These are phyloP conservation scores for Hypsopygia costalis DNA, from an alignment of 2,888 invertebrate species.

Conservation along the genomic window DNA sequence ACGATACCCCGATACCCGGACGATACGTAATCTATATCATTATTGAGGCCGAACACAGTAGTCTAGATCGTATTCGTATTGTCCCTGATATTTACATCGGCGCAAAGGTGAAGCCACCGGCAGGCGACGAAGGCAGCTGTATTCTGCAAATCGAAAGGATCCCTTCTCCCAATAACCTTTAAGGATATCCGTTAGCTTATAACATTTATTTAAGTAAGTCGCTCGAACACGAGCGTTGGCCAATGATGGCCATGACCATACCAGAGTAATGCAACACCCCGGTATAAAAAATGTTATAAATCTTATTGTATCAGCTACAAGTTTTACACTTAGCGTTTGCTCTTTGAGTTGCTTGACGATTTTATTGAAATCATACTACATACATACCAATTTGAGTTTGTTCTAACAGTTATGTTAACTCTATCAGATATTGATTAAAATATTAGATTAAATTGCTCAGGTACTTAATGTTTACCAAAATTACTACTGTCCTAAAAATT, in stretches of 20 bases:
- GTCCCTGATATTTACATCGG: slow-evolving; percentile 44
- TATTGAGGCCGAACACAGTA: slow-evolving; percentile 34
- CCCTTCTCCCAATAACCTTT: slow-evolving; percentile 35
- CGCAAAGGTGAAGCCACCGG: slow-evolving; percentile 31
- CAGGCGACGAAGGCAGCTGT: slow-evolving; percentile 16
- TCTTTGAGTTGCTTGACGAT: no score
- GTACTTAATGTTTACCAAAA: no score
- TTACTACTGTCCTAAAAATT: no score
- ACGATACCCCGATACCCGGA: slow-evolving; percentile 11
- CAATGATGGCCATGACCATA: slow-evolving; percentile 14
- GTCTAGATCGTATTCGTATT: slow-evolving; percentile 34
- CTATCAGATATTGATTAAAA: no score
- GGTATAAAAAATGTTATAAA: background rate
- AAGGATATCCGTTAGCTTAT: slow-evolving; percentile 21
- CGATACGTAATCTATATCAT: slow-evolving; percentile 13
- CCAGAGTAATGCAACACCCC: background rate
- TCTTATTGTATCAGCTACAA: background rate
- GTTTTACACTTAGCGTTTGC: background rate
- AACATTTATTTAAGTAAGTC: slow-evolving; percentile 11
- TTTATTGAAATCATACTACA: no score
- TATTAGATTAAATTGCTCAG: no score
- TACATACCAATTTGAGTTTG: no score
- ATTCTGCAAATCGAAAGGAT: slow-evolving; percentile 26
- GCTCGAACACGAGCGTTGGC: slow-evolving; percentile 8
- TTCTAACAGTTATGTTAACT: no score